Conservation (phyloP, 2,797 vertebrate genomes). For the Pseudochirops cupreus region DNA sequence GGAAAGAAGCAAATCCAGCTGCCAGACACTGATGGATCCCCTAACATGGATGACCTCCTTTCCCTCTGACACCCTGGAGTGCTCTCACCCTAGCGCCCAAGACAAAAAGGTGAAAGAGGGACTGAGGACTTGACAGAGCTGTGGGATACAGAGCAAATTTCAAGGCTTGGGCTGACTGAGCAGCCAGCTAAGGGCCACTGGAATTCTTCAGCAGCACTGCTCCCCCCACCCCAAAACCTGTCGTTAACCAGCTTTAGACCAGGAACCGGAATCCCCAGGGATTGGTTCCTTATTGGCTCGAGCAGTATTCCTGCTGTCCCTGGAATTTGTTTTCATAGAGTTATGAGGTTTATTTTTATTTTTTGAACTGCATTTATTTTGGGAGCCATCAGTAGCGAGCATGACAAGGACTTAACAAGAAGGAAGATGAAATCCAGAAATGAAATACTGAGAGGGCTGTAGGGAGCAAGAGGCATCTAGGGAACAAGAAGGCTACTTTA, state of each 20-base stretch:
- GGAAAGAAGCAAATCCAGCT: slow-evolving; percentile 79
- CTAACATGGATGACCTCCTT: slow-evolving; percentile 47
- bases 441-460: background rate
- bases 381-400: slow-evolving; percentile 55
- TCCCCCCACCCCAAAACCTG: background rate
- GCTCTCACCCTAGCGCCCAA: slow-evolving; percentile 51
- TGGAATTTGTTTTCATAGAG: slow-evolving; percentile 46
- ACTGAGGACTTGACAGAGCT: slow-evolving; percentile 45
- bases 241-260: background rate
- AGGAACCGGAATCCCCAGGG: slow-evolving; percentile 2
- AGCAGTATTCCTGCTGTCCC: slow-evolving; percentile 12
- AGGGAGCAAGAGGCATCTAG: background rate
- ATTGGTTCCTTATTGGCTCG: background rate
- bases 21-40: slow-evolving; percentile 56
- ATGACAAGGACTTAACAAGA: slow-evolving; percentile 59
- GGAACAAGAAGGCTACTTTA: background rate
- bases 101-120: slow-evolving; percentile 47
- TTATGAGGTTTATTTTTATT: slow-evolving; percentile 27
- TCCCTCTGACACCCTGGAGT: slow-evolving; percentile 34
- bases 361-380: slow-evolving; percentile 49
- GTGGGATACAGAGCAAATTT: slow-evolving; percentile 4
- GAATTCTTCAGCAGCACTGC: background rate
- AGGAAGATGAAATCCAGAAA: slow-evolving; percentile 56
- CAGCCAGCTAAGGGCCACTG: background rate
- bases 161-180: background rate